phyloP scores from a whole-genome alignment of 2,888 invertebrate genomes.

The Calliphora vomitoria region DNA sequence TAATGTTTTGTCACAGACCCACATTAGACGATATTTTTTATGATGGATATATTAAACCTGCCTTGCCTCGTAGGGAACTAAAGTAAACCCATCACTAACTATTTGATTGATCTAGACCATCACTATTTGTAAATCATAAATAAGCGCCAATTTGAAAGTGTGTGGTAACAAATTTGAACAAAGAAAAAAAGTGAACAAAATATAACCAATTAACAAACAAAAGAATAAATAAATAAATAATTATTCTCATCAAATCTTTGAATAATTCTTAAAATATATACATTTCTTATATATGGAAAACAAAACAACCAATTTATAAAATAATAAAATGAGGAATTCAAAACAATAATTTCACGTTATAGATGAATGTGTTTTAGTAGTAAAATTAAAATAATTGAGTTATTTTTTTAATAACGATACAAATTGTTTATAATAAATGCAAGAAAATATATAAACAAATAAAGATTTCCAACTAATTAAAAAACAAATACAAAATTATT shows the following conservation, averaged over 20 bases:
- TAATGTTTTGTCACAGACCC: too few relatives aligned
- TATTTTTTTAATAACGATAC: neutral
- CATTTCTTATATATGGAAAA: neutral
- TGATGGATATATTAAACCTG: too few relatives aligned
- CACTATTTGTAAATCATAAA: too few relatives aligned
- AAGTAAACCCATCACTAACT: too few relatives aligned
- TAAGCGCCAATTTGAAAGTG: too few relatives aligned
- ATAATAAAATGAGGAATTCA: conserved; percentile 5
- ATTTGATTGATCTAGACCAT: too few relatives aligned
- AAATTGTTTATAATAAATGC: conserved; percentile 10
- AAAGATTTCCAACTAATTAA: neutral
- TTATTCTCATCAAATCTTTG: neutral
- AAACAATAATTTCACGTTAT: conserved; percentile 19
- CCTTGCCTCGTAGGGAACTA: too few relatives aligned
- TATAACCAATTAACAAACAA: neutral
- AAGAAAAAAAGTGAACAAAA: neutral
- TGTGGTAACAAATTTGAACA: too few relatives aligned
- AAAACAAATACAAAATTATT: conserved; percentile 2
- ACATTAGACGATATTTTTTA: too few relatives aligned
- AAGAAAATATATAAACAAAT: conserved; percentile 24
- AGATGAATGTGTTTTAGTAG: conserved; percentile 42
- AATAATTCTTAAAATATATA: neutral
- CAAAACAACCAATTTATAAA: neutral
- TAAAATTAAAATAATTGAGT: conserved; percentile 9
- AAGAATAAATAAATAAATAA: neutral